These are phyloP conservation scores for Neocloeon triangulifer DNA, from an alignment of 1,140 invertebrate genomes.

Conservation along the genomic window DNA sequence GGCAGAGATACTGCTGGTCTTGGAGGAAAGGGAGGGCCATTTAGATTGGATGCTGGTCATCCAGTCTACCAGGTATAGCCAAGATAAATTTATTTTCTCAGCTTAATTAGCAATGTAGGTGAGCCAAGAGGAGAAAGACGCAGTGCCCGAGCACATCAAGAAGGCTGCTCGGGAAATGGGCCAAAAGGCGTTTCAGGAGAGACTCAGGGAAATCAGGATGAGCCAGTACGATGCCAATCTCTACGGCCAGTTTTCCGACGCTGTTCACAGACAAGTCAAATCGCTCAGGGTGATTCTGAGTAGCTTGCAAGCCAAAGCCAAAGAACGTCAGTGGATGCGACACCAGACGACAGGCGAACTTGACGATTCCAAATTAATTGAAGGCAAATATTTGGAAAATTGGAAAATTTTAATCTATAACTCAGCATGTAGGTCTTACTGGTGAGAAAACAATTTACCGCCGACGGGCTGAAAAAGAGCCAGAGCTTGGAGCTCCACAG, in stretches of 20 bases:
- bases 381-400: conserved; percentile 41
- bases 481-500: conserved; percentile 62
- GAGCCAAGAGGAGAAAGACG: conserved; percentile 72
- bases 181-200: conserved; percentile 67
- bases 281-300: conserved; percentile 31
- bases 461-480: conserved; percentile 54
- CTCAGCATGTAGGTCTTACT: conserved; percentile 32
- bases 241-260: conserved; percentile 58
- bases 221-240: conserved; percentile 76
- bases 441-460: conserved; percentile 85
- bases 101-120: conserved; percentile 24
- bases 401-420: conserved; percentile 6
- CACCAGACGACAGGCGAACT: conserved; percentile 87
- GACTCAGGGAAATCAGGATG: conserved; percentile 83
- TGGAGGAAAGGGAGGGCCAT: conserved; percentile 80
- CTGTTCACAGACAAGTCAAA: conserved; percentile 47
- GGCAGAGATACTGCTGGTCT: conserved; percentile 82
- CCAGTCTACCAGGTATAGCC: conserved; percentile 56
- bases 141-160: conserved; percentile 70
- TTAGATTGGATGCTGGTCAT: conserved; percentile 77
- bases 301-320: conserved; percentile 70
- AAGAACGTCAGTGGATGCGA: conserved; percentile 78
- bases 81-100: not conserved
- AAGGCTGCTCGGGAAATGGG: conserved; percentile 84
- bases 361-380: conserved; percentile 88